phyloP scores from a whole-genome alignment of 2,797 vertebrate species.

The Oreochromis mossambicus region DNA sequence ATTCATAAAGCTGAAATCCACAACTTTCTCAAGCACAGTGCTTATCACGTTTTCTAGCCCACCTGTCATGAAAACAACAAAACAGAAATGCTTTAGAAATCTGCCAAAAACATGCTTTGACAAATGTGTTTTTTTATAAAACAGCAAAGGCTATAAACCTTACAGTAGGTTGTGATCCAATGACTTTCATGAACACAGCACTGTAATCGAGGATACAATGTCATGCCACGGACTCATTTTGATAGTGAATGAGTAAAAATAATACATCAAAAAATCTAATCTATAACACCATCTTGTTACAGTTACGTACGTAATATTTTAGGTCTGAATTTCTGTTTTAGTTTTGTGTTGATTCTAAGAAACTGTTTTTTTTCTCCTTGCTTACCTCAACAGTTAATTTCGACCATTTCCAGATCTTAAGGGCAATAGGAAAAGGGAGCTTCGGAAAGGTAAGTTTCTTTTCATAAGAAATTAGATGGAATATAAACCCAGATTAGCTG shows the following conservation, averaged over 20 bases:
- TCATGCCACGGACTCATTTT: accelerated
- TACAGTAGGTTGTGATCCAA: background rate
- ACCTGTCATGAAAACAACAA: background rate
- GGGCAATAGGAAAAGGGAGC: constrained; percentile 97
- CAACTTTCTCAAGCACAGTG: background rate
- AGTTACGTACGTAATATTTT: background rate
- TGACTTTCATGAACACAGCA: accelerated
- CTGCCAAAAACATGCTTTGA: background rate
- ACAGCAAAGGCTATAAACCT: background rate
- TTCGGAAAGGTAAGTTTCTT: constrained; percentile 89
- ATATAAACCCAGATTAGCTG: background rate
- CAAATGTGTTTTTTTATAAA: background rate
- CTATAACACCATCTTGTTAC: background rate
- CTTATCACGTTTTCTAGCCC: background rate
- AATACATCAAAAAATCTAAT: background rate
- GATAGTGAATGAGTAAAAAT: background rate
- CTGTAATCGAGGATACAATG: background rate
- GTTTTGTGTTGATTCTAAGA: background rate
- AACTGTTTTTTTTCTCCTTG: background rate
- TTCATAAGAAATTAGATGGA: background rate
- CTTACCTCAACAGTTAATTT: constrained; percentile 86
- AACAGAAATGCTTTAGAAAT: background rate
- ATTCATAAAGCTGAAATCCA: background rate
- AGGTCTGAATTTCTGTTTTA: background rate
- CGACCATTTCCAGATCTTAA: constrained; percentile 95